phyloP scores from a whole-genome alignment of 2,888 invertebrate genomes.

The Julus scanicus region DNA sequence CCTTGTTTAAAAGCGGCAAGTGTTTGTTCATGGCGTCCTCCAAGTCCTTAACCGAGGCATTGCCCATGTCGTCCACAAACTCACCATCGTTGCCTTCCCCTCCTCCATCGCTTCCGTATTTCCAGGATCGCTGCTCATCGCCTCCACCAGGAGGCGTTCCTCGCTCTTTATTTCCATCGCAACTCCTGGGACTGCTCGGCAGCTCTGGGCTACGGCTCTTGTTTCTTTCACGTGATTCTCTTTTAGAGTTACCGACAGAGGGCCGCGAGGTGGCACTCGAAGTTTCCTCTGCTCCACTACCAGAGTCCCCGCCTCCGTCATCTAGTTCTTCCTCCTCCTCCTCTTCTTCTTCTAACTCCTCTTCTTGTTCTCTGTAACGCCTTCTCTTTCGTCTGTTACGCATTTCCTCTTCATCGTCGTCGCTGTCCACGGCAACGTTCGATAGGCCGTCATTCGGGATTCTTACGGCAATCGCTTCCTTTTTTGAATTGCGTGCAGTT shows the following conservation, averaged over 20 bases:
- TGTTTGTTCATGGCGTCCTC: slow-evolving; percentile 98
- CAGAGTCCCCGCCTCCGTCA: not conserved
- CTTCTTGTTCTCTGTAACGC: not conserved
- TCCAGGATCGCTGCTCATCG: not conserved
- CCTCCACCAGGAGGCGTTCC: slow-evolving; percentile 56
- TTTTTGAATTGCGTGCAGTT: not conserved
- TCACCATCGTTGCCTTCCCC: slow-evolving; percentile 26
- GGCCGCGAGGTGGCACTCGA: not conserved
- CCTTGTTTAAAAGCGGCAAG: slow-evolving; percentile 68
- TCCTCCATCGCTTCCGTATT: not conserved
- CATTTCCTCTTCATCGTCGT: not conserved
- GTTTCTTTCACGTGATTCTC: not conserved
- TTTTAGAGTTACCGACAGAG: not conserved
- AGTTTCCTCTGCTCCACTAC: not conserved
- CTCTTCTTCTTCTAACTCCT: not conserved
- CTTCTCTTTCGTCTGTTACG: not conserved
- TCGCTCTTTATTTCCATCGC: slow-evolving; percentile 52
- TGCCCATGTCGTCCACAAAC: slow-evolving; percentile 55
- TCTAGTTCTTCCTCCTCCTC: slow-evolving; percentile 44
- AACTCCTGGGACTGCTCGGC: slow-evolving; percentile 53
- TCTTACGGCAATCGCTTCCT: not conserved
- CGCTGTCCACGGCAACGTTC: not conserved
- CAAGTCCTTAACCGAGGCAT: slow-evolving; percentile 83
- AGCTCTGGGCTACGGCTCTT: not conserved
- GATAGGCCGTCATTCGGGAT: not conserved